Conservation (phyloP, 2,113 vertebrate species). For the Anoplopoma fimbria region DNA sequence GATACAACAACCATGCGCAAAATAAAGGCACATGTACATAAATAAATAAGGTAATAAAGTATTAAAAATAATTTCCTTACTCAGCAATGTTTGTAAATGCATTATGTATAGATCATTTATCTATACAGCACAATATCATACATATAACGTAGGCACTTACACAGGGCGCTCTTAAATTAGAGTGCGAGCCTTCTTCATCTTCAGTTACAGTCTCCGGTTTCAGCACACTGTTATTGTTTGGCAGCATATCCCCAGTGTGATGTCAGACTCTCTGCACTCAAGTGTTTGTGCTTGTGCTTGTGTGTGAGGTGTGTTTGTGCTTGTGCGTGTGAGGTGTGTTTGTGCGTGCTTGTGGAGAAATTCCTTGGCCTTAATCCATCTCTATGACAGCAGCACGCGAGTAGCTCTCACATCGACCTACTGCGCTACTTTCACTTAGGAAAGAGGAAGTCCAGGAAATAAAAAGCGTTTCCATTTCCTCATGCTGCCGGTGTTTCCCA, state of each 20-base stretch:
- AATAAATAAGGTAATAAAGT: not conserved
- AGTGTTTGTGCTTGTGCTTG: not conserved
- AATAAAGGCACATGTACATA: too few species aligned
- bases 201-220: not conserved
- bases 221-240: not conserved
- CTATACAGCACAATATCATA: not conserved
- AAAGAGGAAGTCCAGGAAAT: conserved; percentile 66
- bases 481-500: conserved; percentile 74
- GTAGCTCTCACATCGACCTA: not conserved
- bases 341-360: too few species aligned
- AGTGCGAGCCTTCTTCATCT: not conserved
- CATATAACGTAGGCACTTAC: not conserved
- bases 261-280: not conserved
- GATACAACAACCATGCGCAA: too few species aligned
- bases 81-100: not conserved
- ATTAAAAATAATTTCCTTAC: not conserved
- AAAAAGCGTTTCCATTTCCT: conserved; percentile 70
- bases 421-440: not conserved
- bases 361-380: too few species aligned
- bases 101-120: not conserved
- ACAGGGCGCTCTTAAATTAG: not conserved
- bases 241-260: not conserved
- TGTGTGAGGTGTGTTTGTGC: not conserved
- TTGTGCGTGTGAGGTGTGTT: not conserved
- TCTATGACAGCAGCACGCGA: not conserved